Conservation (phyloP, 2,888 invertebrate species). For the Endomychus coccineus region DNA sequence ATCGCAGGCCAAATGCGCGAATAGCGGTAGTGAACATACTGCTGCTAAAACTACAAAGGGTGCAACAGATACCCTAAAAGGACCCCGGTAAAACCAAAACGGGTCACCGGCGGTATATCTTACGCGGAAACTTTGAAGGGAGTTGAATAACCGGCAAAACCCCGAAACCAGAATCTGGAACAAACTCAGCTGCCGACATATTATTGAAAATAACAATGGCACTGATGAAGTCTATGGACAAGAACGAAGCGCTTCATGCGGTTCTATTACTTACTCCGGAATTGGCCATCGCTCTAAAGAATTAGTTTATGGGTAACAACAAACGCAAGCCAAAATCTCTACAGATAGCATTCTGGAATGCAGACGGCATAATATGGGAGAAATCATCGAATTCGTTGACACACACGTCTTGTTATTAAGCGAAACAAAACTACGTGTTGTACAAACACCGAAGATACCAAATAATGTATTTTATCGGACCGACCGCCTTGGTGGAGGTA, state of each 20-base stretch:
- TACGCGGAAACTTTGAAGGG: background rate
- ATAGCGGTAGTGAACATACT: background rate
- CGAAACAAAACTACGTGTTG: background rate
- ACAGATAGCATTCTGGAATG: constrained; percentile 1
- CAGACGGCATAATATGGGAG: background rate
- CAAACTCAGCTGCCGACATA: too few species aligned
- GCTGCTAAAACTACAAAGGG: constrained; percentile 2
- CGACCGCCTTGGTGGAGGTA: background rate
- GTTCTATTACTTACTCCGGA: too few species aligned
- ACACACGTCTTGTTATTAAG: background rate
- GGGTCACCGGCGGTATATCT: background rate
- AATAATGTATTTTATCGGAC: background rate
- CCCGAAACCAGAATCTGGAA: too few species aligned
- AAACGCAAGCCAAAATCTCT: background rate
- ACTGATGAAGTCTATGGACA: too few species aligned
- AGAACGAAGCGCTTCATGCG: too few species aligned
- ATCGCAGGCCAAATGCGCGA: background rate
- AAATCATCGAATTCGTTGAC: background rate
- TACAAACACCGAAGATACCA: background rate
- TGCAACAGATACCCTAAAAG: background rate
- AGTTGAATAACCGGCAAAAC: too few species aligned
- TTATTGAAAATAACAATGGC: too few species aligned
- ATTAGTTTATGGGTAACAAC: background rate
- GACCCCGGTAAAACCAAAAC: background rate
- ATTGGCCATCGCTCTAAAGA: too few species aligned